Evolutionary conservation across 2,797 vertebrate species (phyloP).

Genomic region (Bradypodion pumilum): DNA sequence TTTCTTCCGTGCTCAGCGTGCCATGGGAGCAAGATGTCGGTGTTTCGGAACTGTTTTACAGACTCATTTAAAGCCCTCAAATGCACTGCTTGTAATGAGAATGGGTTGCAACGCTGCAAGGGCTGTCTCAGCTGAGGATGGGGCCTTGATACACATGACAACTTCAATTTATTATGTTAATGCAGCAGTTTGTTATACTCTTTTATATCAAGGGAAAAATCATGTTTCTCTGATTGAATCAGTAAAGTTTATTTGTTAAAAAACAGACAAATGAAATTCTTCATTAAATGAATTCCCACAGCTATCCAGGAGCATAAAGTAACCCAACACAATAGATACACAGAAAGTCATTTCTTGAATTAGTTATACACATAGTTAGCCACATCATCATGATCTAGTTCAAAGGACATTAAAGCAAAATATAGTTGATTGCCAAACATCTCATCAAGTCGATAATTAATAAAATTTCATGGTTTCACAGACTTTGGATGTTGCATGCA

Average conservation of each 20-base stretch:
- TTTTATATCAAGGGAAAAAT: constrained; percentile 31
- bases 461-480: neutral
- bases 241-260: constrained; percentile 76
- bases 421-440: neutral
- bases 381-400: neutral
- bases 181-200: constrained; percentile 63
- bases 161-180: constrained; percentile 49
- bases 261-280: neutral
- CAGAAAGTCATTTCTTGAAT: neutral
- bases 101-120: constrained; percentile 91
- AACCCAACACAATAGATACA: neutral
- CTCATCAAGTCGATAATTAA: neutral
- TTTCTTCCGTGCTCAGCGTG: constrained; percentile 95
- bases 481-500: neutral
- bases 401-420: neutral
- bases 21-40: constrained; percentile 99
- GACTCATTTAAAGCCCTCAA: constrained; percentile 98
- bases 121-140: constrained; percentile 79
- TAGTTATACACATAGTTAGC: neutral
- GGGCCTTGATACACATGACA: neutral
- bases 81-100: constrained; percentile 97
- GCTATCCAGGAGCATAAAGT: neutral
- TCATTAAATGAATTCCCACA: neutral
- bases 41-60: constrained; percentile 97
- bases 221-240: constrained; percentile 55